phyloP scores from a whole-genome alignment of 2,113 vertebrate genomes.

The Tetrao urogallus region DNA sequence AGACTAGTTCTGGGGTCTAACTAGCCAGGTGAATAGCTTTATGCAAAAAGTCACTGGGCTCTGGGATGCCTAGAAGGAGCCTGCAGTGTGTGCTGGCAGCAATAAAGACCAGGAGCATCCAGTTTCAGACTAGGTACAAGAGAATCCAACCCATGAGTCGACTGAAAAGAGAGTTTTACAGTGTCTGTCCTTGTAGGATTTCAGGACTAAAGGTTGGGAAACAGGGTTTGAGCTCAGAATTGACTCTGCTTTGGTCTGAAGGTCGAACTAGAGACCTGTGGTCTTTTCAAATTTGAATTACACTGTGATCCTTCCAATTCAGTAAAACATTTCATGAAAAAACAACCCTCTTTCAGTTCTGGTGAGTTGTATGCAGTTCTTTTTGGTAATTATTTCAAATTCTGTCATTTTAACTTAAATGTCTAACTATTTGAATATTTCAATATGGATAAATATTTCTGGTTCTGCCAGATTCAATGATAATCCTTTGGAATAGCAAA shows the following conservation, averaged over 20 bases:
- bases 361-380: neutral
- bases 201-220: neutral
- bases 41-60: neutral
- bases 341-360: neutral
- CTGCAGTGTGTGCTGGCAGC: neutral
- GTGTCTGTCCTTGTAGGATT: neutral
- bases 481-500: neutral
- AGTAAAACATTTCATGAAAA: neutral
- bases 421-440: neutral
- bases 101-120: neutral
- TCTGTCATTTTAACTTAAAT: neutral
- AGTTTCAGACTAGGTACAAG: neutral
- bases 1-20: neutral
- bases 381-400: neutral
- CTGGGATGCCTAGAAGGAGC: neutral
- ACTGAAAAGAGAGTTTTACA: neutral
- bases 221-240: neutral
- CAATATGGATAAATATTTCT: neutral
- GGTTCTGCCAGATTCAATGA: neutral
- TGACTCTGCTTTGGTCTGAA: neutral
- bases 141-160: neutral
- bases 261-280: neutral
- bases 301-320: neutral
- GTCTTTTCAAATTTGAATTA: neutral
- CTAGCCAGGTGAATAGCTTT: neutral